A percentile compares a stretch with the other conserved stretches of the same genome.
Evolutionary conservation across 2,113 vertebrate species (phyloP).

Genomic region (Charadrius vociferus): DNA sequence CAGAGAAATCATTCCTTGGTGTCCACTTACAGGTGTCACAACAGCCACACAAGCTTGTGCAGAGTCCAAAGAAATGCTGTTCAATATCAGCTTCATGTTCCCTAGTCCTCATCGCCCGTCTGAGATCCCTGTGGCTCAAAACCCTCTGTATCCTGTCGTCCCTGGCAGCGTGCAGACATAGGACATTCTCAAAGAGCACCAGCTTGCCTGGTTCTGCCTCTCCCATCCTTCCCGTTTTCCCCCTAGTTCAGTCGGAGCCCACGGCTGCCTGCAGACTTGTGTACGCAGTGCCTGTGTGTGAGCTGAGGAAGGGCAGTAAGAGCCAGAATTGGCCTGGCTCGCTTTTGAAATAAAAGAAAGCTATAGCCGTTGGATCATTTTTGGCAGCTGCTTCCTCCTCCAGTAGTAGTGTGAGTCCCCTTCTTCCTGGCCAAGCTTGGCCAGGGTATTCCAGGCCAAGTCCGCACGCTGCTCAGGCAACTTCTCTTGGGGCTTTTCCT

Average conservation of each 20-base stretch:
- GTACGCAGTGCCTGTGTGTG: not conserved
- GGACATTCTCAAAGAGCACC: not conserved
- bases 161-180: not conserved
- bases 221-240: not conserved
- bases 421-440: not conserved
- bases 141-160: not conserved
- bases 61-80: not conserved
- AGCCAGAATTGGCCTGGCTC: not conserved
- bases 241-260: not conserved
- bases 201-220: not conserved
- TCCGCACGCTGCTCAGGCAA: not conserved
- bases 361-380: not conserved
- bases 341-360: not conserved
- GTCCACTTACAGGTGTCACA: not conserved
- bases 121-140: not conserved
- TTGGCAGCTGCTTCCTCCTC: not conserved
- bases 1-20: not conserved
- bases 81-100: not conserved
- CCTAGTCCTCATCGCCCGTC: accelerated
- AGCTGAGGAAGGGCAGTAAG: not conserved
- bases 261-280: not conserved
- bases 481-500: not conserved
- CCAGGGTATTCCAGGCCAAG: not conserved
- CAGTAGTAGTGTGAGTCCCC: not conserved
- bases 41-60: not conserved